Percentiles rank a stretch among this genome's conserved stretches.
phyloP scores from a whole-genome alignment of 2,797 vertebrate genomes.

The Dromococcyx pavoninus region DNA sequence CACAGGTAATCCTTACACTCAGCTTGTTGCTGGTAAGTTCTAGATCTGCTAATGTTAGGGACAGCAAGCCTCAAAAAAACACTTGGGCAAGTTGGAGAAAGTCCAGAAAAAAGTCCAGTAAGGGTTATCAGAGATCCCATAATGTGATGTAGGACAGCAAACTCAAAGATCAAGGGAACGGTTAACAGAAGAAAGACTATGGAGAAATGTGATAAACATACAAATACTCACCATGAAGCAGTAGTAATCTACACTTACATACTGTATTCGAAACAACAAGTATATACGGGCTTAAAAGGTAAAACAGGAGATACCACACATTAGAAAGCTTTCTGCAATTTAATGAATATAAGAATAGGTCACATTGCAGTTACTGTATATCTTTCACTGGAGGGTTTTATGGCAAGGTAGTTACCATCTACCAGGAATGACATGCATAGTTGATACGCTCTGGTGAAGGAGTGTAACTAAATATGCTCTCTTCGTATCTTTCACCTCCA shows the following conservation, averaged over 20 bases:
- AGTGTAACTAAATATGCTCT: not conserved
- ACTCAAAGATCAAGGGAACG: not conserved
- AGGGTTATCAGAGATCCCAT: not conserved
- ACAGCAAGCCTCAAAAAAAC: not conserved
- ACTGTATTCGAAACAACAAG: not conserved
- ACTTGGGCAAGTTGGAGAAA: not conserved
- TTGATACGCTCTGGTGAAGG: not conserved
- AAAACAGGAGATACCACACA: not conserved
- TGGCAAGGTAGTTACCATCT: not conserved
- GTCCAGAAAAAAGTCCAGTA: not conserved
- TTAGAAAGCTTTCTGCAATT: not conserved
- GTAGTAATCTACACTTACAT: not conserved
- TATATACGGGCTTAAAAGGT: not conserved
- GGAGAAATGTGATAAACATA: not conserved
- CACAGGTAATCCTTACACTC: not conserved
- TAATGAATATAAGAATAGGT: not conserved
- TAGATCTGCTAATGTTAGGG: not conserved
- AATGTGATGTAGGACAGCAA: not conserved
- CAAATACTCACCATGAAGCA: not conserved
- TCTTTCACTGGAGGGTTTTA: not conserved
- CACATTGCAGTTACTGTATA: not conserved
- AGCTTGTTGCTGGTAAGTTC: not conserved
- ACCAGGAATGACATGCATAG: not conserved
- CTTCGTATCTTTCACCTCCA: not conserved
- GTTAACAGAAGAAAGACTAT: not conserved